Evolutionary conservation across 1,140 invertebrate species (phyloP), one percentile per base, ranked within the genome.

Genomic region (Vollenhovia emeryi): DNA sequence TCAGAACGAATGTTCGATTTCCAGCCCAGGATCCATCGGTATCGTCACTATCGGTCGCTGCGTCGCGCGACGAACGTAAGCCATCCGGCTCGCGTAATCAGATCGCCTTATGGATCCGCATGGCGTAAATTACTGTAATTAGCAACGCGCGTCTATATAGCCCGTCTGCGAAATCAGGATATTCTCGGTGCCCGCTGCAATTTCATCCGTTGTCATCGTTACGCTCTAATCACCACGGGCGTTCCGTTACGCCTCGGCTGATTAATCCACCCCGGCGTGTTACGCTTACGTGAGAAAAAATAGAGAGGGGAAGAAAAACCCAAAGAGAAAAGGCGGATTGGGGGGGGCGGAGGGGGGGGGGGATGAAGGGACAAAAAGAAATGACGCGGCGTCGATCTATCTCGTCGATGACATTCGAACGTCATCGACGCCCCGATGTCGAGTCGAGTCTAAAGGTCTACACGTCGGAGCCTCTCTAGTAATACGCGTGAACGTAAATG

Each of bases 401-500:
- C 57, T 24, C n/a, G 71, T 48, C 80, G 36, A 48, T n/a, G n/a
- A 60, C 24, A 27, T 30, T 66, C 59, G 45, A 55, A 57, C 40
- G 45, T 66, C 27, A 62, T 40, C 62, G 45, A 55, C 30, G 33
- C 36, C n/a, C 52, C 40, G 43, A 18, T 33, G 73, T 18, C 33
- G 50, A 60, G 62, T 75, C 30, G 45, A 59, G 36, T 74, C 18
- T 30, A 45, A 62, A 74, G 48, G 55, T 50, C n/a, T 60, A 48
- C n/a, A 45, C n/a, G 84, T 50, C 30, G 86, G 45, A 43, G 74
- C 64, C 76, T 55, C n/a, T 88, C 79, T 93, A 94, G 86, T 95
- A 95, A 74, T 95, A 95, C 89, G 94, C 93, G 91, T 95, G 94
- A 91, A 94, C 94, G 87, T 95, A 95, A 91, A 95, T 94, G 88